phyloP scores from a whole-genome alignment of 2,113 vertebrate species.

The Macroglossus sobrinus region DNA sequence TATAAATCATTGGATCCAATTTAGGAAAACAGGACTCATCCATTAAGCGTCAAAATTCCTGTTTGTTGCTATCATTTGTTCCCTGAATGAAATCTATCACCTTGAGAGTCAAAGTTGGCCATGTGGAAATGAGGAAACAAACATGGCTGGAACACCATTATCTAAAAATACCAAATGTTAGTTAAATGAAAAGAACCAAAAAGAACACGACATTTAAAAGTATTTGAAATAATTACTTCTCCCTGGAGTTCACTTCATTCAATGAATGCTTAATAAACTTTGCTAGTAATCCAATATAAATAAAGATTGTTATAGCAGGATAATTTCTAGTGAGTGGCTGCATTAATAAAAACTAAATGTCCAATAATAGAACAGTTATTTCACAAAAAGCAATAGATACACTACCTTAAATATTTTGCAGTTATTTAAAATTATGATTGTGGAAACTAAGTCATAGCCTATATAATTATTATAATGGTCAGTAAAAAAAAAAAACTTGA shows the following conservation, averaged over 20 bases:
- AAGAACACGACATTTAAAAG: neutral
- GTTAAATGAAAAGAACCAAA: neutral
- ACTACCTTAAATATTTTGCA: neutral
- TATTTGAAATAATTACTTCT: neutral
- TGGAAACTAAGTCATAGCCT: neutral
- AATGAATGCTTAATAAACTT: neutral
- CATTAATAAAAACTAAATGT: neutral
- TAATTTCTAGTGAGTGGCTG: neutral
- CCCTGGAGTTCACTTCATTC: neutral
- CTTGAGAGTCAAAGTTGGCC: neutral
- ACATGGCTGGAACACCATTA: neutral
- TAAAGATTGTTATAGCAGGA: neutral
- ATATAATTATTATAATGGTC: neutral
- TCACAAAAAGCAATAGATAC: neutral
- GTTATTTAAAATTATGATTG: neutral
- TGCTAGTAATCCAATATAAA: neutral
- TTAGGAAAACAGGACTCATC: neutral
- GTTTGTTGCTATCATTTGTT: constrained; percentile 14
- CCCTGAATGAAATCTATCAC: constrained; percentile 24
- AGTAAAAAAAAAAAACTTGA: neutral
- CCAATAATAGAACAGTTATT: neutral
- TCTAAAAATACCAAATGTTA: neutral
- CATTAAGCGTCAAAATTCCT: constrained; percentile 32
- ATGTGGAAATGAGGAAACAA: neutral
- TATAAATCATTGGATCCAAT: constrained; percentile 32